Evolutionary conservation across 1,140 invertebrate genomes (phyloP).

Genomic region (Belonocnema kinseyi): DNA sequence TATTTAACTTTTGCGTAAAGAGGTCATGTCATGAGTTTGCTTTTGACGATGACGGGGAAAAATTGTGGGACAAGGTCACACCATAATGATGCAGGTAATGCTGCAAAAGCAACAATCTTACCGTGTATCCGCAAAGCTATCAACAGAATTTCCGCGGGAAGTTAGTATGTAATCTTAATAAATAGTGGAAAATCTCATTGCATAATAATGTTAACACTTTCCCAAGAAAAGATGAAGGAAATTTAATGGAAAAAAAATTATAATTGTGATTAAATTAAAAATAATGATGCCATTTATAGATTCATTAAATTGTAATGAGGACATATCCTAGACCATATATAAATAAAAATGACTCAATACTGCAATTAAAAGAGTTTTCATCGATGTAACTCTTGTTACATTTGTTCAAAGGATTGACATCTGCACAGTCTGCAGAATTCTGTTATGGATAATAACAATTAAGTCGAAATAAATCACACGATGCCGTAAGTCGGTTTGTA

Average conservation of each 20-base stretch:
- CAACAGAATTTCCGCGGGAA: not conserved
- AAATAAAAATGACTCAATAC: not conserved
- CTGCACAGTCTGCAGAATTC: not conserved
- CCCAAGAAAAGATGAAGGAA: not conserved
- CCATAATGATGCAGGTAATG: conserved; percentile 4
- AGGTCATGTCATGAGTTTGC: conserved; percentile 17
- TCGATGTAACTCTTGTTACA: not conserved
- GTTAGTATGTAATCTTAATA: not conserved
- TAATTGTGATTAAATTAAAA: not conserved
- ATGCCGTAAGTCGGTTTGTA: conserved; percentile 12
- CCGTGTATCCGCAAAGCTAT: not conserved
- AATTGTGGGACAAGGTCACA: conserved; percentile 23
- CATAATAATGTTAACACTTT: conserved; percentile 14
- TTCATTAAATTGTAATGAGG: conserved; percentile 8
- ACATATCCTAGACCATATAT: not conserved
- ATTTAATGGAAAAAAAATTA: too few species aligned
- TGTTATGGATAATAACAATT: conserved; percentile 18
- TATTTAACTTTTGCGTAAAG: conserved; percentile 7
- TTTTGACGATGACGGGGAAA: not conserved
- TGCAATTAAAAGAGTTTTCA: not conserved
- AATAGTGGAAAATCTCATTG: conserved; percentile 3
- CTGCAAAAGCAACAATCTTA: conserved; percentile 2
- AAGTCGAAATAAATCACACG: conserved; percentile 12
- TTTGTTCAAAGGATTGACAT: conserved; percentile 11
- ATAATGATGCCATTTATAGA: not conserved